Evolutionary conservation across 1,140 invertebrate species (phyloP).

Genomic region (Hycleus phaleratus): DNA sequence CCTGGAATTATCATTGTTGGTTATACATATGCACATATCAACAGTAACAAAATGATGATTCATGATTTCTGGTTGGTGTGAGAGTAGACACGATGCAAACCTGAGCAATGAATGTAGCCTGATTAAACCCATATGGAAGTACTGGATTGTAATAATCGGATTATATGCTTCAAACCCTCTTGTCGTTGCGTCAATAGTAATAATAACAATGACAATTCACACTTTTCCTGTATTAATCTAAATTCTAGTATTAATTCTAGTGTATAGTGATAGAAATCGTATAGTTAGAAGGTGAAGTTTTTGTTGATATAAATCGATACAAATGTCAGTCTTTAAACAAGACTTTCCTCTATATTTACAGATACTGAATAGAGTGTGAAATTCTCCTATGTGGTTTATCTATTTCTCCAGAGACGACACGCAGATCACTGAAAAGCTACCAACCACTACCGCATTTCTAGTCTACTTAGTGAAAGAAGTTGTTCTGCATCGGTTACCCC

Average conservation of each 20-base stretch:
- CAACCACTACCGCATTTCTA: neutral
- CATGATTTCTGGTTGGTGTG: neutral
- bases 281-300: too few species aligned
- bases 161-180: constrained; percentile 12
- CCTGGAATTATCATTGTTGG: too few species aligned
- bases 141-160: constrained; percentile 23
- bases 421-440: constrained; percentile 13
- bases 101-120: constrained; percentile 14
- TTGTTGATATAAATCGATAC: constrained; percentile 1
- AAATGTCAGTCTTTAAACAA: constrained; percentile 10
- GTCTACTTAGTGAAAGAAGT: constrained; percentile 10
- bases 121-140: constrained; percentile 23
- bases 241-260: too few species aligned
- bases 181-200: constrained; percentile 1
- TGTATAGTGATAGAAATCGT: too few species aligned
- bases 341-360: constrained; percentile 9
- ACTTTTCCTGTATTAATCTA: too few species aligned
- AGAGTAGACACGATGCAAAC: constrained; percentile 11
- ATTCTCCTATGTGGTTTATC: constrained; percentile 14
- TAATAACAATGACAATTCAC: too few species aligned
- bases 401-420: constrained; percentile 6
- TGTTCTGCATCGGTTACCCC: constrained; percentile 10
- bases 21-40: too few species aligned
- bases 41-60: too few species aligned
- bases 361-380: constrained; percentile 3